Evolutionary conservation across 2,797 vertebrate species (phyloP).

Genomic region (Chaetophractus vellerosus): DNA sequence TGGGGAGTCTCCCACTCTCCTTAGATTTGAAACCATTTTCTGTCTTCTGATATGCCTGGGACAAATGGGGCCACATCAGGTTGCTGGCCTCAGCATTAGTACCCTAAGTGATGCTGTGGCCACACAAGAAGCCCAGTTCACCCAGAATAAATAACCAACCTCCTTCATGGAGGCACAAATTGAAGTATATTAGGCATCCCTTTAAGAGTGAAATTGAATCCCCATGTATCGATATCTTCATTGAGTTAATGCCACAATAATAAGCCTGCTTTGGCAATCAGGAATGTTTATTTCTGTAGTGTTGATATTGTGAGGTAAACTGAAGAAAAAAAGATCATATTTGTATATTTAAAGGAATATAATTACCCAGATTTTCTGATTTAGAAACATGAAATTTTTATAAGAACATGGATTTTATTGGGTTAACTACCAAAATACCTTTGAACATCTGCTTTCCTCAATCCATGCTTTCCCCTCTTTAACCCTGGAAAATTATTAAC

Average conservation of each 20-base stretch:
- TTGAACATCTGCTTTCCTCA: neutral
- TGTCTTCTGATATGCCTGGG: conserved; percentile 32
- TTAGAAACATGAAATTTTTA: neutral
- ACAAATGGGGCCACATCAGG: neutral
- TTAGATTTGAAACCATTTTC: conserved; percentile 57
- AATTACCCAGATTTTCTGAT: conserved; percentile 8
- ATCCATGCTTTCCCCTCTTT: neutral
- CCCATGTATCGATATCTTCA: neutral
- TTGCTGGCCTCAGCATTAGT: neutral
- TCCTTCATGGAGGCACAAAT: conserved; percentile 50
- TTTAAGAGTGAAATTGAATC: conserved; percentile 54
- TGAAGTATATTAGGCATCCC: neutral
- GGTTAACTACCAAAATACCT: neutral
- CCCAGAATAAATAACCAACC: conserved; percentile 55
- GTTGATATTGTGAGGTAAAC: conserved; percentile 39
- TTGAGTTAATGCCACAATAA: neutral
- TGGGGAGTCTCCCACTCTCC: conserved; percentile 55
- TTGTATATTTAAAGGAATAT: conserved; percentile 38
- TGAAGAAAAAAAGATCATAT: neutral
- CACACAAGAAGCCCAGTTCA: conserved; percentile 51
- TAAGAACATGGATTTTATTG: neutral
- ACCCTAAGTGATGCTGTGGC: neutral
- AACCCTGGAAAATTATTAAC: neutral
- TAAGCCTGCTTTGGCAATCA: conserved; percentile 33
- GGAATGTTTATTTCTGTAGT: conserved; percentile 51